phyloP scores from a whole-genome alignment of 2,797 vertebrate genomes.

The Danio kyathit region DNA sequence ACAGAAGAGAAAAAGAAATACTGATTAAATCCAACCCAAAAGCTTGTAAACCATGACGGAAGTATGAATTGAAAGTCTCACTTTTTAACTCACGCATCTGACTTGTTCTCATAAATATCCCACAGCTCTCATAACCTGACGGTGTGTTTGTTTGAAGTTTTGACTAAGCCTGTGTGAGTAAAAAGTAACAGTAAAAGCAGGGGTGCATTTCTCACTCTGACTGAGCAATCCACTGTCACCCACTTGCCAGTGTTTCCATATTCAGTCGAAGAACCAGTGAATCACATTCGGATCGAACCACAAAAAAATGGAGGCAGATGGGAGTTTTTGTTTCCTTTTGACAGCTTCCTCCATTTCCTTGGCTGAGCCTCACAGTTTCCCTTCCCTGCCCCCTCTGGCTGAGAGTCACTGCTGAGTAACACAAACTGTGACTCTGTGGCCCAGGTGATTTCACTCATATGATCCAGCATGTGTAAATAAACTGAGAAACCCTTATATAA shows the following conservation, averaged over 20 bases:
- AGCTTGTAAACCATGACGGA: background rate
- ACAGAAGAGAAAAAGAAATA: background rate
- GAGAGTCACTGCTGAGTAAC: slow-evolving; percentile 43
- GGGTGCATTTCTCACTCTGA: slow-evolving; percentile 21
- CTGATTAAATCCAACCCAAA: background rate
- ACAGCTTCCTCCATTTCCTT: slow-evolving; percentile 46
- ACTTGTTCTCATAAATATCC: slow-evolving; percentile 12
- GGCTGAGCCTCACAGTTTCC: background rate
- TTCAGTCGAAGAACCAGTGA: slow-evolving; percentile 22
- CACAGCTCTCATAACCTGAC: slow-evolving; percentile 7
- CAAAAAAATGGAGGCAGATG: slow-evolving; percentile 36
- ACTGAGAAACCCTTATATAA: slow-evolving; percentile 16
- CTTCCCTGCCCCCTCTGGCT: background rate
- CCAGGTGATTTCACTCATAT: background rate
- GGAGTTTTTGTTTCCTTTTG: slow-evolving; percentile 50
- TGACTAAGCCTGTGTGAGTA: slow-evolving; percentile 23
- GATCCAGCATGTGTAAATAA: slow-evolving; percentile 6
- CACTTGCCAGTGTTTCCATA: slow-evolving; percentile 21
- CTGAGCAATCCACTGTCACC: slow-evolving; percentile 23
- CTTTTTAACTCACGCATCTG: background rate
- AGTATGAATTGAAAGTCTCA: background rate
- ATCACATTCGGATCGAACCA: slow-evolving; percentile 36
- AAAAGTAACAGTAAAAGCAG: slow-evolving; percentile 30
- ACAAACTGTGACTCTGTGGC: slow-evolving; percentile 15
- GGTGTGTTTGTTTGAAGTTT: slow-evolving; percentile 24